Evolutionary conservation across 2,113 vertebrate genomes (phyloP).

Genomic region (Microcebus ravelobensis): DNA sequence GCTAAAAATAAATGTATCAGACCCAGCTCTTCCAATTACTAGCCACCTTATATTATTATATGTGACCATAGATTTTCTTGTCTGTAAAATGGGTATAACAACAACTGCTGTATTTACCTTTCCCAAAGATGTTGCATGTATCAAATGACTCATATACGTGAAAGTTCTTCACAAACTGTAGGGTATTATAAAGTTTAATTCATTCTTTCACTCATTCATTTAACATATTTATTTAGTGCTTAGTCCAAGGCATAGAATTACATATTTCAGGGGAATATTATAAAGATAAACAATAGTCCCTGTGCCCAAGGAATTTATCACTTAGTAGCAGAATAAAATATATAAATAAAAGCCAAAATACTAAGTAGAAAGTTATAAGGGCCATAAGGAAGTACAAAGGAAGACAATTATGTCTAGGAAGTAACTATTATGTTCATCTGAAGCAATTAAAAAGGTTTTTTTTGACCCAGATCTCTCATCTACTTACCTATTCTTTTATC

Average conservation of each 20-base stretch:
- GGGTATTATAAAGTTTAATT: neutral
- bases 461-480: neutral
- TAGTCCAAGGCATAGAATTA: neutral
- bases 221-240: neutral
- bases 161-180: neutral
- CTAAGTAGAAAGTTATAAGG: neutral
- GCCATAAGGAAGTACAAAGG: neutral
- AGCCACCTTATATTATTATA: neutral
- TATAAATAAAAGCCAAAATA: neutral
- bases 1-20: neutral
- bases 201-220: neutral
- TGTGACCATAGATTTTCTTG: neutral
- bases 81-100: conserved; percentile 6
- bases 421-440: neutral
- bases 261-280: neutral
- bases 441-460: neutral
- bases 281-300: neutral
- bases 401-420: neutral
- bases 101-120: neutral
- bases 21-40: neutral
- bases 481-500: neutral
- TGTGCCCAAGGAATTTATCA: neutral
- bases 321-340: neutral
- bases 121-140: neutral
- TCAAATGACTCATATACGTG: neutral